These are phyloP conservation scores for Anguilla pacifica DNA, from an alignment of 2,797 vertebrate species.

Conservation along the genomic window DNA sequence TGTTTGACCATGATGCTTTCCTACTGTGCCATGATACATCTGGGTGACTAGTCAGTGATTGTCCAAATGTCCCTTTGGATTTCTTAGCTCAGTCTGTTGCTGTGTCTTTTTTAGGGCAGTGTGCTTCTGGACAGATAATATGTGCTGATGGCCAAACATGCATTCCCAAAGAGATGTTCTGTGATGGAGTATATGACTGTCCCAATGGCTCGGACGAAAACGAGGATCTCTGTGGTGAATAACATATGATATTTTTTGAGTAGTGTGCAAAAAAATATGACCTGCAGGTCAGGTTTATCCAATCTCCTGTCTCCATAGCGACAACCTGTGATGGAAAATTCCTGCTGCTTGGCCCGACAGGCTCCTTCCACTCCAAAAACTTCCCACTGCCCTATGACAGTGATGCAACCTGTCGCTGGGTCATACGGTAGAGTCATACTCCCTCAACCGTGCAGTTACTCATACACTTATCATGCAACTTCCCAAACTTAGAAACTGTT, in stretches of 20 bases:
- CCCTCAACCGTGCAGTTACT: not conserved
- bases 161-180: constrained; percentile 67
- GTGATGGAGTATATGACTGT: constrained; percentile 83
- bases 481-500: not conserved
- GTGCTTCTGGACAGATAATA: constrained; percentile 61
- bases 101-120: constrained; percentile 56
- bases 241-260: not conserved
- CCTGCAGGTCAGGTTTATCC: not conserved
- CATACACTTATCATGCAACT: not conserved
- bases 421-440: constrained; percentile 76
- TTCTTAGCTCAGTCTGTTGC: not conserved
- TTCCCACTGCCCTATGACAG: constrained; percentile 67
- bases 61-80: not conserved
- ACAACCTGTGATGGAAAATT: constrained; percentile 86
- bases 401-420: constrained; percentile 79
- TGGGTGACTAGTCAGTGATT: not conserved
- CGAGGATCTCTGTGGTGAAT: constrained; percentile 78
- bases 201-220: constrained; percentile 83
- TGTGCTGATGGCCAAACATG: constrained; percentile 75
- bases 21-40: not conserved
- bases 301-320: constrained; percentile 68
- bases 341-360: constrained; percentile 71
- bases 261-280: not conserved
- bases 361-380: constrained; percentile 78
- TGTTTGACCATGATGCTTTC: not conserved